Percentiles rank a stretch among this genome's conserved stretches.
Conservation (phyloP, 2,113 vertebrate genomes). For the Archocentrus centrarchus region DNA sequence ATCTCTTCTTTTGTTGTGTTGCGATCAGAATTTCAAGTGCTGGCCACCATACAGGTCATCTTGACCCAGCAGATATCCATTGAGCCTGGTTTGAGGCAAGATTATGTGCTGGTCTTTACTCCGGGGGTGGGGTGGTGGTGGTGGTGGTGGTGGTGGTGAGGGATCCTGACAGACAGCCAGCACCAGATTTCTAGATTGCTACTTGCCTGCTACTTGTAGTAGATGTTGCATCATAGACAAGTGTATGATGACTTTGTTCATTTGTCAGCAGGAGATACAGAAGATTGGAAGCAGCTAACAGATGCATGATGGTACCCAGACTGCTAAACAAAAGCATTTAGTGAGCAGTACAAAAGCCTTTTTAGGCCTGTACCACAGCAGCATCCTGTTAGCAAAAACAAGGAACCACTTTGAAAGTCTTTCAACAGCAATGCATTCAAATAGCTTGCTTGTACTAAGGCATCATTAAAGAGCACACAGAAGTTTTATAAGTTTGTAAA, state of each 20-base stretch:
- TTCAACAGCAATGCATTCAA: not conserved
- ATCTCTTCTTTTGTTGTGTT: not conserved
- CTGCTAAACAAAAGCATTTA: conserved; percentile 6
- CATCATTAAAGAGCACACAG: not conserved
- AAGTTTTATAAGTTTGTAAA: not conserved
- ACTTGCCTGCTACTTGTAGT: not conserved
- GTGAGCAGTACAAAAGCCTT: not conserved
- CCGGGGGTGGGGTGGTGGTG: too few relatives aligned
- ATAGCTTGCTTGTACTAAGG: not conserved
- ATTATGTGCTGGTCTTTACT: not conserved
- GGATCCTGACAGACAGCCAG: not conserved
- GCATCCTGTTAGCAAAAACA: not conserved
- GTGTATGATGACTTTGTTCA: not conserved
- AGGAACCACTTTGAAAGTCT: conserved; percentile 5
- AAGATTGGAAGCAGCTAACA: not conserved
- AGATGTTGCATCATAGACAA: not conserved
- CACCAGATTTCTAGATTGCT: not conserved
- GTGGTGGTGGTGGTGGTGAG: too few relatives aligned
- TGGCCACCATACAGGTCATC: not conserved
- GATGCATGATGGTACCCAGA: not conserved
- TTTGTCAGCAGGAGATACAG: conserved; percentile 11
- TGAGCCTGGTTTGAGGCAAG: not conserved
- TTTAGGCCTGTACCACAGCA: not conserved
- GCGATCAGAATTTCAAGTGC: not conserved
- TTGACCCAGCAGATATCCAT: not conserved